These are phyloP conservation scores for Mus spretus DNA, from an alignment of 2,797 vertebrate species.

Conservation along the genomic window DNA sequence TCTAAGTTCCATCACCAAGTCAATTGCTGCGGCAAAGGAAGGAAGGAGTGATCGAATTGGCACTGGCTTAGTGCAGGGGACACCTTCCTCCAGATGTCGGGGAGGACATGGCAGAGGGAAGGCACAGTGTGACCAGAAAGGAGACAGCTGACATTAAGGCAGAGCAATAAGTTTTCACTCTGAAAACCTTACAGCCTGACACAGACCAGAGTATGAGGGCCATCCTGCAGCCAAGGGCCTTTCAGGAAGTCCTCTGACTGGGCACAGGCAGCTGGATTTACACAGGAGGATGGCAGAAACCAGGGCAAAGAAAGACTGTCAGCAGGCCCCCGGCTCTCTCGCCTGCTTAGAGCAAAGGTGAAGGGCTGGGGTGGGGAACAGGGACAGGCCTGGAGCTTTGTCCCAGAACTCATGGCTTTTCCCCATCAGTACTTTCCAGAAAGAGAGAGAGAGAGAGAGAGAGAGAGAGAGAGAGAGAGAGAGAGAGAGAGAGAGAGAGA, in stretches of 20 bases:
- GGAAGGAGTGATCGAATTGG: background rate
- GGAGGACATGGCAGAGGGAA: background rate
- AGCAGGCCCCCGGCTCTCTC: background rate
- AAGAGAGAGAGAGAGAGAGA: too few relatives aligned
- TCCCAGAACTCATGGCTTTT: background rate
- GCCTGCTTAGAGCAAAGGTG: background rate
- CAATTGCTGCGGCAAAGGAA: background rate
- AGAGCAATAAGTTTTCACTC: background rate
- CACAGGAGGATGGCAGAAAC: background rate
- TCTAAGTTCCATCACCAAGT: background rate
- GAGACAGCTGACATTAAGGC: background rate
- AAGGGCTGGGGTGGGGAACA: too few relatives aligned
- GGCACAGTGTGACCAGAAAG: background rate
- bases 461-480: too few relatives aligned
- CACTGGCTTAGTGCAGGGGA: background rate
- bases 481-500: too few relatives aligned
- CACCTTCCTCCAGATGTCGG: accelerated
- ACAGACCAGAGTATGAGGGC: too few relatives aligned
- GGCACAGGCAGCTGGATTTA: background rate
- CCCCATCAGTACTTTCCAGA: too few relatives aligned
- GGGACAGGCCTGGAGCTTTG: background rate
- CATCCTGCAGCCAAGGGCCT: background rate
- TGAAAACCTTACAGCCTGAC: background rate
- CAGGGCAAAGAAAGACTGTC: background rate
- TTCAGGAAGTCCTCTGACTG: background rate